These are phyloP conservation scores for Tortricodes alternella DNA, from an alignment of 2,888 invertebrate species.

Conservation along the genomic window DNA sequence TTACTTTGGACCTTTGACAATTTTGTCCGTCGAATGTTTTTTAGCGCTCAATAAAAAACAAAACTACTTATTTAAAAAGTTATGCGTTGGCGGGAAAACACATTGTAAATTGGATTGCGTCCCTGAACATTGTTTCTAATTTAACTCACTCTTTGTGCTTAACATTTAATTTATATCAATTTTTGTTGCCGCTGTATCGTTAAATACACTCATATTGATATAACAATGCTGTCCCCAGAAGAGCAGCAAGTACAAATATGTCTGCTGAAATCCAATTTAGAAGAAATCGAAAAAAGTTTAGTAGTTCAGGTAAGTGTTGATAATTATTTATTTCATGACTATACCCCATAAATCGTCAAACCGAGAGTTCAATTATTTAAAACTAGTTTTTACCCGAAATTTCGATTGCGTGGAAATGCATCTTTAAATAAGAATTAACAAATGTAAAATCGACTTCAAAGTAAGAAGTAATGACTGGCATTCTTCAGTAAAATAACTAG, in stretches of 20 bases:
- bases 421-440: no score
- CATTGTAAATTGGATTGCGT: neutral
- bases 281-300: slow-evolving; percentile 62
- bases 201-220: neutral
- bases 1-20: neutral
- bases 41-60: neutral
- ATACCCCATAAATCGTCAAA: no score
- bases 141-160: neutral
- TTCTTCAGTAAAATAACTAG: no score
- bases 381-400: no score
- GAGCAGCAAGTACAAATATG: slow-evolving; percentile 69
- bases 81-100: slow-evolving; percentile 13
- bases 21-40: neutral
- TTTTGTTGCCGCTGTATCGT: neutral
- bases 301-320: slow-evolving; percentile 51
- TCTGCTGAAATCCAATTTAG: slow-evolving; percentile 62
- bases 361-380: no score
- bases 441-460: no score
- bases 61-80: neutral
- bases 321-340: no score
- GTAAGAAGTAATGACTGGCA: no score
- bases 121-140: no score
- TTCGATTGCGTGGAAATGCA: no score
- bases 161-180: neutral
- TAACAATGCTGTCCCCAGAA: slow-evolving; percentile 62